A percentile compares a stretch with the other conserved stretches of the same genome.
These are phyloP conservation scores for Netelia inedita DNA, from an alignment of 2,888 invertebrate genomes.

Conservation along the genomic window DNA sequence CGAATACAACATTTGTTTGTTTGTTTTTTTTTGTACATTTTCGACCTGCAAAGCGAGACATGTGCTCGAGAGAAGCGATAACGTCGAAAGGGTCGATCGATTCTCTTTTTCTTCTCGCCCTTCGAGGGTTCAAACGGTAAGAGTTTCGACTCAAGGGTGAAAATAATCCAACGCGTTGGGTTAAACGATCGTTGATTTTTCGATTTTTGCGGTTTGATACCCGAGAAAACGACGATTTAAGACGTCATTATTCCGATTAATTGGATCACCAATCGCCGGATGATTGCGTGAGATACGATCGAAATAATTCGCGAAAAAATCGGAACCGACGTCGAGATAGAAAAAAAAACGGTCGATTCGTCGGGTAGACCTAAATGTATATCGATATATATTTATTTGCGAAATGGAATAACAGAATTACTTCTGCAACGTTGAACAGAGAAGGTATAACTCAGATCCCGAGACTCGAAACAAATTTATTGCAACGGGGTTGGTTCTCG, in stretches of 20 bases:
- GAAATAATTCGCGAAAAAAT: background rate
- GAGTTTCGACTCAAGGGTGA: background rate
- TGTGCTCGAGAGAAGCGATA: constrained; percentile 16
- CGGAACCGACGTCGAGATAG: background rate
- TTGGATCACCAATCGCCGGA: background rate
- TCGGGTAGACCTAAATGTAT: background rate
- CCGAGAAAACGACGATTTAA: background rate
- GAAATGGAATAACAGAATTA: constrained; percentile 62
- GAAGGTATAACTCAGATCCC: constrained; percentile 58
- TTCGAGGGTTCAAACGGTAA: background rate
- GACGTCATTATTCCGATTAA: background rate
- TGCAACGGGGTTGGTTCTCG: constrained; percentile 39
- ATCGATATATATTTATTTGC: background rate
- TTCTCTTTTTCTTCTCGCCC: background rate
- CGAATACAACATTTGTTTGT: background rate
- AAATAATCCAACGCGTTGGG: background rate
- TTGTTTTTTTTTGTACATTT: background rate
- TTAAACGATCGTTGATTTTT: constrained; percentile 3
- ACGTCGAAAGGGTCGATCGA: constrained; percentile 21
- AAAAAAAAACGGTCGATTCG: background rate
- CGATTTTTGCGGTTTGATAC: background rate
- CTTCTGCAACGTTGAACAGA: constrained; percentile 59
- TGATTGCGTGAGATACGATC: background rate
- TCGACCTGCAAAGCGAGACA: background rate
- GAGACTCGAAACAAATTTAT: constrained; percentile 63